Evolutionary conservation across 2,888 invertebrate species (phyloP), one percentile per base, ranked within the genome.

Genomic region (Plagiodera versicolora): DNA sequence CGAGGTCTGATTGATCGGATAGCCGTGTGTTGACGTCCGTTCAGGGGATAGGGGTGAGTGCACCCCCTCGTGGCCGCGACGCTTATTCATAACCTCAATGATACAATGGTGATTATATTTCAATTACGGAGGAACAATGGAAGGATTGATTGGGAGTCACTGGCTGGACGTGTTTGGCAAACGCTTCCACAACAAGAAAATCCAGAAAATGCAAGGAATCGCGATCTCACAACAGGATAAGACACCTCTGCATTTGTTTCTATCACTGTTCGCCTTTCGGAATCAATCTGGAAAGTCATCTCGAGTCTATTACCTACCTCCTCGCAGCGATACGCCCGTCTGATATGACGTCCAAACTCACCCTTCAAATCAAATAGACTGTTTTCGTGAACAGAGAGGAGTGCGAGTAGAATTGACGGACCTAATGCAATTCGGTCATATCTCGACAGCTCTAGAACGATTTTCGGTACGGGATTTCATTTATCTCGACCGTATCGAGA

Each of bases 1-100:
- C 73, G 56, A 58, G 61, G 64, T 57, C 70, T 72, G 72, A 72
- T 72, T 72, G 72, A 72, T 74, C 74, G 73, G 72, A 68, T 67
- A 64, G 70, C 68, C 69, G 69, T 69, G 72, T 67, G 71, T 68
- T 71, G 70, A 71, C 69, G 68, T 69, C 68, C 66, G 66, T 60
- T 54, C 32, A 28, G 58, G 58, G 64, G 69, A 62, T 53, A 47
- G 54, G 61, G 64, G 58, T 60, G 60, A 35, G 16, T 39, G 52
- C 62, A 63, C 56, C 65, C 65, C 59, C 57, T 56, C 39, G 51
- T 45, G 55, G 39, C 56, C 52, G 58, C 61, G 30, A 50, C 55
- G 61, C 61, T 59, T 60, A 66, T 66, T 66, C 66, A 66, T 66
- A 60, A 60, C 63, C 57, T 52, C 56, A 60, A 59, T 60, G 63